Percentiles rank a stretch among this genome's conserved stretches.
phyloP scores from a whole-genome alignment of 2,888 invertebrate genomes.

The Dicyrtomina minuta region DNA sequence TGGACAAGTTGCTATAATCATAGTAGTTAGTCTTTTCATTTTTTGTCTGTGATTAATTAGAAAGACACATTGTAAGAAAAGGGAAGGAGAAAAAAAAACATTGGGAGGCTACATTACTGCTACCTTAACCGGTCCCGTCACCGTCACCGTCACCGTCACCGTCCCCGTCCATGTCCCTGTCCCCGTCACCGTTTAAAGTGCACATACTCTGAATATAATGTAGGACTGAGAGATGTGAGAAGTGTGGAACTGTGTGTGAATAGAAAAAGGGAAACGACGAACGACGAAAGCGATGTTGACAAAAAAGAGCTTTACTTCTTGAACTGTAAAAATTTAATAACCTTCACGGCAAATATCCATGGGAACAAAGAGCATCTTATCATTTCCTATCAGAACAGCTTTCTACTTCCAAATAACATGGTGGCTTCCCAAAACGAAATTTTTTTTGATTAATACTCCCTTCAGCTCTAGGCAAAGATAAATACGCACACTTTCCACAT shows the following conservation, averaged over 20 bases:
- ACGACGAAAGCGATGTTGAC: not conserved
- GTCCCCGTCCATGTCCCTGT: not conserved
- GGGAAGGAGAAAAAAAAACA: too few relatives aligned
- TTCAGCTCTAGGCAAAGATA: slow-evolving; percentile 19
- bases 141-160: too few relatives aligned
- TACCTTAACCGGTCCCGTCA: too few relatives aligned
- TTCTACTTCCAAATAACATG: not conserved
- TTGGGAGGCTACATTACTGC: too few relatives aligned
- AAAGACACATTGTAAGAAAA: not conserved
- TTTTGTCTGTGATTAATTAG: slow-evolving; percentile 3
- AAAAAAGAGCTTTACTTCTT: slow-evolving; percentile 15
- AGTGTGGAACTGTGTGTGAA: too few relatives aligned
- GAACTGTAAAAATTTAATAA: slow-evolving; percentile 23
- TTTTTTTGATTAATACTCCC: slow-evolving; percentile 15
- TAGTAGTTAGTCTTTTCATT: not conserved
- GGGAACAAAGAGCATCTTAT: slow-evolving; percentile 11
- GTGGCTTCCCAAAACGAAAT: not conserved
- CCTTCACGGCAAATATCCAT: slow-evolving; percentile 4
- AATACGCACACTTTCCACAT: slow-evolving; percentile 9
- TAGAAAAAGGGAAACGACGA: not conserved
- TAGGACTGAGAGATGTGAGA: too few relatives aligned
- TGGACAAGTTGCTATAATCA: slow-evolving; percentile 8
- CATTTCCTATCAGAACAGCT: slow-evolving; percentile 2
- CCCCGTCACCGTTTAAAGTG: too few relatives aligned
- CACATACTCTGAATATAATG: too few relatives aligned